Evolutionary conservation across 1,140 invertebrate genomes (phyloP).

Genomic region (Wasmannia auropunctata): DNA sequence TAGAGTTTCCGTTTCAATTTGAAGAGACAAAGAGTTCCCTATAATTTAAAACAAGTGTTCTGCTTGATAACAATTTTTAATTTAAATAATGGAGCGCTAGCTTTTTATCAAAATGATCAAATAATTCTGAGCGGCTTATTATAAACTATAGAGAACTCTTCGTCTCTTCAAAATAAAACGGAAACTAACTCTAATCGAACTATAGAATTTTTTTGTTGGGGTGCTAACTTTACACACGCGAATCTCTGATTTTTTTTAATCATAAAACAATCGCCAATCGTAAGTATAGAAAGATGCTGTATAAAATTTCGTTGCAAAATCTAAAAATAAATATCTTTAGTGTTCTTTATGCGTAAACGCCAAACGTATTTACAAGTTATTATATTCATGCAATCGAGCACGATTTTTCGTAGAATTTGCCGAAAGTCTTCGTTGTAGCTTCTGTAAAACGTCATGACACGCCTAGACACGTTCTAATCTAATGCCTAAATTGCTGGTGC

Average conservation of each 20-base stretch:
- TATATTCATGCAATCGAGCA: not conserved
- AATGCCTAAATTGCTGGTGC: constrained; percentile 10
- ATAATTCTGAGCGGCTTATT: no score
- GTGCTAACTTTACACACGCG: not conserved
- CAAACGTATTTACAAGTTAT: not conserved
- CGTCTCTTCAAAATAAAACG: no score
- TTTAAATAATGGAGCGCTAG: no score
- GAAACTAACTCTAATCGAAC: no score
- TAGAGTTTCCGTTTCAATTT: no score
- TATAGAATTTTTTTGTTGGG: no score
- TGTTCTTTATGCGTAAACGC: not conserved
- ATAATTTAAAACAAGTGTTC: no score
- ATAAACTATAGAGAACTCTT: no score
- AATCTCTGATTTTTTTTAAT: not conserved
- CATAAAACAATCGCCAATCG: no score
- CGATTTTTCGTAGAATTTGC: not conserved
- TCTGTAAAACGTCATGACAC: not conserved
- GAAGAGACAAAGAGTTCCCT: no score
- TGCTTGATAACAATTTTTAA: no score
- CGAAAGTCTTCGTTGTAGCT: not conserved
- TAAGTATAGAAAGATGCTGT: not conserved
- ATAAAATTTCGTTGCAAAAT: not conserved
- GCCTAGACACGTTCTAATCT: not conserved
- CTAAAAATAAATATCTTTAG: not conserved
- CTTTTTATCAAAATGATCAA: no score